Base-by-base conservation (phyloP, 2,888 invertebrate species). In the Lamellibrachia satsuma region DNA sequence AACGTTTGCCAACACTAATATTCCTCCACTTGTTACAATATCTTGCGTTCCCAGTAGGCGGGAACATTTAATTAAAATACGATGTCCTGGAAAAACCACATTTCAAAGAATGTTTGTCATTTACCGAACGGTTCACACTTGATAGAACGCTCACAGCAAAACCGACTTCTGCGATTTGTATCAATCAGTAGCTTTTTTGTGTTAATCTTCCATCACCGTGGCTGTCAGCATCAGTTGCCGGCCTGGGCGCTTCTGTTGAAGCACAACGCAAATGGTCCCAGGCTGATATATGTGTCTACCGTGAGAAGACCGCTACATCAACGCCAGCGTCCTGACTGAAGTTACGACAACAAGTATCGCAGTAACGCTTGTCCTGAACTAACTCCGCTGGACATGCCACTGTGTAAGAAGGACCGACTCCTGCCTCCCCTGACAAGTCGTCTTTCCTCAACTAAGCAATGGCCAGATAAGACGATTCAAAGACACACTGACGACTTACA, bases 151-250 rank as follows among this genome's bases (percentile, higher is more conserved):
- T 75, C 75, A 75, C 75, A 75, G 75, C 75, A n/a, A 75, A 75
- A 75, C 6, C 75, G 75, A 75, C 75, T 75, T 75, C 75, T 75
- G 75, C 75, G 75, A 75, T 75, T 75, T 75, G 75, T 75, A 75
- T 75, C 75, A 75, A 75, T 75, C 75, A 75, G 75, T 75, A 15
- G 2, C 75, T 75, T 75, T 75, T 75, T 75, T 75, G 75, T n/a
- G 75, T 75, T 75, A 75, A 75, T 75, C 75, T 75, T 75, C 75
- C 75, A 75, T 75, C 75, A 75, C 75, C 22, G 22, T 75, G 22
- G 75, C 75, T 75, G 75, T 75, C 75, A 75, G 75, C 75, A n/a
- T 22, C 75, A 15, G 75, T 75, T n/a, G 75, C n/a, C 15, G n/a
- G 75, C 6, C 22, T 6, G 75, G 15, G 75, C 15, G 75, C 75